A percentile compares a stretch with the other conserved stretches of the same genome.
phyloP scores from a whole-genome alignment of 30 jellyfish, hydroid and myxozoan genomes.

The Chrysaora quinquecirrha region DNA sequence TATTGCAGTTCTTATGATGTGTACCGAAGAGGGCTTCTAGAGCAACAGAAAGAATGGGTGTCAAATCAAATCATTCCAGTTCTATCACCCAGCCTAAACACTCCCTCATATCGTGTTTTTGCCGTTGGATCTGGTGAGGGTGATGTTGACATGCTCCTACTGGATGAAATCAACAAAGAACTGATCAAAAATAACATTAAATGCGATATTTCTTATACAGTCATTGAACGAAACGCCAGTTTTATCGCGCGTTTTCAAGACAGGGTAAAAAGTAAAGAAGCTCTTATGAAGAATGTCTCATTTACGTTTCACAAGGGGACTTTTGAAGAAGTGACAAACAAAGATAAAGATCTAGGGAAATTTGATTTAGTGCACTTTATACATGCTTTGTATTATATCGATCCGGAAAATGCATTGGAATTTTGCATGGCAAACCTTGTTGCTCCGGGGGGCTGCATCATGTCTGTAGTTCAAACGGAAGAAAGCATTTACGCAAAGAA shows the following conservation, averaged over 20 bases:
- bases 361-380: conserved; percentile 33
- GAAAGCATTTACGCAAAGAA: conserved; percentile 43
- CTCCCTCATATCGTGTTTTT: neutral
- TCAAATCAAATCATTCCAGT: conserved; percentile 20
- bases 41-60: conserved; percentile 67
- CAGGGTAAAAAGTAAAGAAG: conserved; percentile 14
- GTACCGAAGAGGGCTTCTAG: conserved; percentile 64
- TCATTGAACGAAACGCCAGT: conserved; percentile 52
- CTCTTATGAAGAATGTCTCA: neutral
- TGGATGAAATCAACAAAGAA: conserved; percentile 19
- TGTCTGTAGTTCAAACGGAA: conserved; percentile 67
- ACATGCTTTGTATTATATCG: conserved; percentile 57
- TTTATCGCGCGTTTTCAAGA: conserved; percentile 40
- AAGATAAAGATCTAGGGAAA: neutral
- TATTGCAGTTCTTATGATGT: conserved; percentile 54
- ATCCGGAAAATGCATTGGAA: conserved; percentile 32
- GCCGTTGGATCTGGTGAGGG: conserved; percentile 76
- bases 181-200: neutral
- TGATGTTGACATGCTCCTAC: conserved; percentile 40
- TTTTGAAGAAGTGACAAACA: conserved; percentile 21
- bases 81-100: neutral
- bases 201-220: conserved; percentile 13
- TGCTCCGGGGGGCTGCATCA: conserved; percentile 21
- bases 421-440: conserved; percentile 43
- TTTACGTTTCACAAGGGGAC: conserved; percentile 21